Evolutionary conservation across 1,140 invertebrate species (phyloP).

Genomic region (Hermetia illucens): DNA sequence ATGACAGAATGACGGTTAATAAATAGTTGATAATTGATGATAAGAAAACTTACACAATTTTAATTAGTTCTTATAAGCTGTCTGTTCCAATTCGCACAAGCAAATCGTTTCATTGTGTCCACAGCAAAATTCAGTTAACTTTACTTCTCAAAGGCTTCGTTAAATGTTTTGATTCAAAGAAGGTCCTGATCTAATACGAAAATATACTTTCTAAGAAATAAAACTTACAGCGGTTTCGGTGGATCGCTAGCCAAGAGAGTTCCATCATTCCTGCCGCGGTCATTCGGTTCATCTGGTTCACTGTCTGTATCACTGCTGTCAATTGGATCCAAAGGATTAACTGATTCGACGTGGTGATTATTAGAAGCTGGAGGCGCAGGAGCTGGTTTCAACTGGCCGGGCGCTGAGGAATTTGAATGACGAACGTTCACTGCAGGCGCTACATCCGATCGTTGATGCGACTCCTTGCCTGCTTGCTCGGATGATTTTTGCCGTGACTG

Average conservation of each 20-base stretch:
- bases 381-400: slow-evolving; percentile 5
- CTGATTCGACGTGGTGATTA: slow-evolving; percentile 24
- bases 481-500: slow-evolving; percentile 31
- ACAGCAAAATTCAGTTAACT: too few relatives aligned
- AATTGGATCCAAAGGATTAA: slow-evolving; percentile 38
- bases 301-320: slow-evolving; percentile 51
- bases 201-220: too few relatives aligned
- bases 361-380: slow-evolving; percentile 18
- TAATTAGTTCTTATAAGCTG: too few relatives aligned
- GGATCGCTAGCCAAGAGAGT: slow-evolving; percentile 91
- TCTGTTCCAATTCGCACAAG: too few relatives aligned
- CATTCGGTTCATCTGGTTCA: slow-evolving; percentile 48
- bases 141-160: too few relatives aligned
- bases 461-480: slow-evolving; percentile 10
- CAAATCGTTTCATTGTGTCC: too few relatives aligned
- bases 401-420: slow-evolving; percentile 24
- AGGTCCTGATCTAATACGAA: neutral
- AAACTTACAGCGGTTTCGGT: slow-evolving; percentile 90
- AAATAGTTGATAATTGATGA: too few relatives aligned
- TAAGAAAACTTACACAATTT: too few relatives aligned
- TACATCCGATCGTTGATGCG: slow-evolving; percentile 21
- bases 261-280: slow-evolving; percentile 69
- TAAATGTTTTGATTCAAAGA: too few relatives aligned
- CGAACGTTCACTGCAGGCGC: slow-evolving; percentile 38
- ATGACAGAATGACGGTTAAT: too few relatives aligned